Percentiles rank a stretch among this genome's conserved stretches.
phyloP scores from a whole-genome alignment of 2,797 vertebrate species.

The Lepilemur septentrionalis region DNA sequence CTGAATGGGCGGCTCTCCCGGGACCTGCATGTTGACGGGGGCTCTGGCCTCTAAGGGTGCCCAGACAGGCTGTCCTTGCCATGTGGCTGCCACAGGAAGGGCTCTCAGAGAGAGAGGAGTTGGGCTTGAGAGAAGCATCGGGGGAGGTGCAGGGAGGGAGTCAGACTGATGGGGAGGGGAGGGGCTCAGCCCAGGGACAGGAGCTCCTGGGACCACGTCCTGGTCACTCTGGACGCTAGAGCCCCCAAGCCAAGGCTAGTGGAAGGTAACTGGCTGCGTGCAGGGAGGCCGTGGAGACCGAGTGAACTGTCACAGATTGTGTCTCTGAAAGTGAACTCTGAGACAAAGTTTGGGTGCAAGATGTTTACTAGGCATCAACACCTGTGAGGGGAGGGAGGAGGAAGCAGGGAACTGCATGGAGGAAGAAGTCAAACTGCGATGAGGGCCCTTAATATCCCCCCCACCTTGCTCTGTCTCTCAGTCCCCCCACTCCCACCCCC shows the following conservation, averaged over 20 bases:
- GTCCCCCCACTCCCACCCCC: neutral
- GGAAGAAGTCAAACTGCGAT: neutral
- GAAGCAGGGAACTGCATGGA: neutral
- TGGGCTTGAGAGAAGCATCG: neutral
- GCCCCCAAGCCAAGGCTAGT: neutral
- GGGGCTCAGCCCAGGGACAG: neutral
- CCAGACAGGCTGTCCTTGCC: neutral
- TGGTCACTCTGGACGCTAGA: neutral
- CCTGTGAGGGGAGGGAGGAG: neutral
- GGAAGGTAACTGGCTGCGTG: neutral
- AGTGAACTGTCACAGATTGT: rapidly evolving
- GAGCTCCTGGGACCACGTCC: neutral
- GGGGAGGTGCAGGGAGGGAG: neutral
- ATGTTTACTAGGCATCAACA: neutral
- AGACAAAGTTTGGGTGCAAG: neutral
- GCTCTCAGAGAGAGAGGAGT: neutral
- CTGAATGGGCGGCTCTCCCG: neutral
- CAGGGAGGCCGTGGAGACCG: neutral
- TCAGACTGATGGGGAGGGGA: neutral
- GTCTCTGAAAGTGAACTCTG: neutral
- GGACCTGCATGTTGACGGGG: neutral
- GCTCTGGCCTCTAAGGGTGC: neutral
- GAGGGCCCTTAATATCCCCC: neutral
- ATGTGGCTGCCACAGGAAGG: neutral
- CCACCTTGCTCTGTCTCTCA: neutral